phyloP scores from a whole-genome alignment of 2,888 invertebrate species.

The Euspilapteryx auroguttella region DNA sequence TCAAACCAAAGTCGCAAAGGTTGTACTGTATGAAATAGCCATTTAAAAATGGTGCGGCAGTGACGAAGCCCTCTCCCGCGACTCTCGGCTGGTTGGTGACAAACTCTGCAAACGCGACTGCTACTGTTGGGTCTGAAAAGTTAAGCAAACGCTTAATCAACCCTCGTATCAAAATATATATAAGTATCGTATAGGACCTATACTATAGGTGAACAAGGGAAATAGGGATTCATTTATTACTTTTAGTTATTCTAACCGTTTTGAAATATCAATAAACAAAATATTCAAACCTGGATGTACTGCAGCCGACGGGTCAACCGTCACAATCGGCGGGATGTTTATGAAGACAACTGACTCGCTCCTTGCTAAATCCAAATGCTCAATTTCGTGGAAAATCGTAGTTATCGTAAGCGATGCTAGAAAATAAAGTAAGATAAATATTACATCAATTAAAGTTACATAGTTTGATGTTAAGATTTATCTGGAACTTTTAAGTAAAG shows the following conservation, averaged over 20 bases:
- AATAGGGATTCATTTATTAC: no score
- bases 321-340: slow-evolving; percentile 3
- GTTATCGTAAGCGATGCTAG: slow-evolving; percentile 5
- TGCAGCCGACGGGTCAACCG: slow-evolving; percentile 11
- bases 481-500: no score
- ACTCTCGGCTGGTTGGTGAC: background rate
- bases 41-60: no score
- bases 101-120: background rate
- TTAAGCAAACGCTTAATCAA: background rate
- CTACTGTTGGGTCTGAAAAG: background rate
- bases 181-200: no score
- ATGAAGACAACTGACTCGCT: slow-evolving; percentile 5
- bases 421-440: background rate
- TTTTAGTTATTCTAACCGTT: no score
- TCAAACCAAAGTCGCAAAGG: no score
- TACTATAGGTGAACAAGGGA: no score
- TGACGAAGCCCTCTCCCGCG: background rate
- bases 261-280: no score
- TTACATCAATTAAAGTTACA: no score
- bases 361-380: slow-evolving; percentile 4
- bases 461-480: no score
- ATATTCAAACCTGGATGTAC: slow-evolving; percentile 15
- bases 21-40: no score
- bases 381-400: slow-evolving; percentile 3
- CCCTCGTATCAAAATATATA: no score